Conservation (phyloP, 2,888 invertebrate species). For the Rhopalosiphum nymphaeae region DNA sequence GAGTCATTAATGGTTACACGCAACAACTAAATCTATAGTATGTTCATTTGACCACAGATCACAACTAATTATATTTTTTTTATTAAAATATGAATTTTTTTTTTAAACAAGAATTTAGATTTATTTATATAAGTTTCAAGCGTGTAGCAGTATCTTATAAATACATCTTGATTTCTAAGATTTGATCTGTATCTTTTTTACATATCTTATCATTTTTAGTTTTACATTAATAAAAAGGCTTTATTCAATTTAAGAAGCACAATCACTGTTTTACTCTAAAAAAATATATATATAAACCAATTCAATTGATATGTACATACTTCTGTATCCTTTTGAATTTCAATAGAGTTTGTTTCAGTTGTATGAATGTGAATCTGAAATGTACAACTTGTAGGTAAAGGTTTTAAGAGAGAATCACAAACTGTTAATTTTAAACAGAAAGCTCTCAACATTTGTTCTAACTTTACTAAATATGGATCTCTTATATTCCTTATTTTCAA, state of each 20-base stretch:
- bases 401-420: constrained; percentile 72
- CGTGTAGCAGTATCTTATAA: background rate
- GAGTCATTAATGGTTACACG: too few relatives aligned
- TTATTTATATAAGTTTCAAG: background rate
- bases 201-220: background rate
- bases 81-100: background rate
- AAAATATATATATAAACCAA: background rate
- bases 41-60: too few relatives aligned
- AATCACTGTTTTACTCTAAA: background rate
- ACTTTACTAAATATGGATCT: constrained; percentile 76
- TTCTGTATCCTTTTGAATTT: constrained; percentile 72
- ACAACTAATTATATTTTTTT: background rate
- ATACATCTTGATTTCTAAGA: background rate
- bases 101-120: background rate
- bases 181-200: background rate
- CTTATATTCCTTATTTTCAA: constrained; percentile 68
- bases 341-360: constrained; percentile 74
- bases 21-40: too few relatives aligned
- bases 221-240: background rate
- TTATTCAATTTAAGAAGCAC: background rate
- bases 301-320: constrained; percentile 27
- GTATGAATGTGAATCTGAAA: constrained; percentile 77
- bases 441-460: constrained; percentile 76
- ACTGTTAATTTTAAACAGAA: constrained; percentile 76
- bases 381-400: constrained; percentile 73